These are phyloP conservation scores for Drosophila prolongata DNA, from an alignment of 2,888 invertebrate genomes.

Conservation along the genomic window DNA sequence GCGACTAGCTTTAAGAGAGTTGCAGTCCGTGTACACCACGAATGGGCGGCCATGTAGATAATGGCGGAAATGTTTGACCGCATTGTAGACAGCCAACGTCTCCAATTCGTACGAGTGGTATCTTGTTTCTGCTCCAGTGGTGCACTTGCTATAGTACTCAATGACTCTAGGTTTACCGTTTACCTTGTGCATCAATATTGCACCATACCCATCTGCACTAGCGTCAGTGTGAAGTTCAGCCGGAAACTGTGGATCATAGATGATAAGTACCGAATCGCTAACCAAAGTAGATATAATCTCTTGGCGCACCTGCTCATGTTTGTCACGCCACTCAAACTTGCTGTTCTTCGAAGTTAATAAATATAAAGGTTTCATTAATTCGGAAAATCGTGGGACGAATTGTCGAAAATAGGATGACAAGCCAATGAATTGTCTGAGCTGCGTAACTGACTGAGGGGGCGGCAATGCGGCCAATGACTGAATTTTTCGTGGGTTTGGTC, in stretches of 20 bases:
- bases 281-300: not conserved
- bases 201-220: not conserved
- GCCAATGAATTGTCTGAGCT: too few species aligned
- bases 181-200: not conserved
- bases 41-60: too few species aligned
- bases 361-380: not conserved
- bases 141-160: not conserved
- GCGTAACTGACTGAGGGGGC: too few species aligned
- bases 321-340: too few species aligned
- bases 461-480: too few species aligned
- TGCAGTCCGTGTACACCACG: too few species aligned
- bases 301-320: too few species aligned
- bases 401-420: slow-evolving; percentile 1
- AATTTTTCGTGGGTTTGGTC: not conserved
- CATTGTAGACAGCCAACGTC: too few species aligned
- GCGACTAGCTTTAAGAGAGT: too few species aligned
- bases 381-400: not conserved
- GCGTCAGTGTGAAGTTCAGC: slow-evolving; percentile 2
- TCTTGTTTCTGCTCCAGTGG: not conserved
- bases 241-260: not conserved
- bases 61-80: too few species aligned
- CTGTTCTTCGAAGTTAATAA: too few species aligned
- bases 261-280: not conserved
- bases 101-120: too few species aligned
- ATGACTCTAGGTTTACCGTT: not conserved